Base-by-base conservation (phyloP, 2,888 invertebrate genomes). In the Caenorhabditis becei region DNA sequence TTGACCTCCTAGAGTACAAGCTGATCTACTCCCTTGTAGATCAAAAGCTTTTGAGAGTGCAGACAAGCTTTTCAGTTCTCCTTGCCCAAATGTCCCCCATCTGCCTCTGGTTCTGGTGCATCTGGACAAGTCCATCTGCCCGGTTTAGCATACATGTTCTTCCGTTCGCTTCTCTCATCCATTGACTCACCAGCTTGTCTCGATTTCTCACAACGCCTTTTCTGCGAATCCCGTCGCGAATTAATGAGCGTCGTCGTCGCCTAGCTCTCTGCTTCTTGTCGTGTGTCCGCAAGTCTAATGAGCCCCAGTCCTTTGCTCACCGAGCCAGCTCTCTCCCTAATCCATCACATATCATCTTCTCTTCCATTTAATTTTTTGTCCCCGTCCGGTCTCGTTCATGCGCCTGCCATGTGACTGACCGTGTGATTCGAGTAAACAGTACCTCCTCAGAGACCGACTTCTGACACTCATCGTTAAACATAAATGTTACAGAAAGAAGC, bases 341-440 rank as follows among this genome's bases (percentile, higher is more conserved):
- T 61, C 61, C 37, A 23, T 44, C 61, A 61, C 41, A 61, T 61
- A 54, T 44, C 61, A 61, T 24, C 20, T 44, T 24, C 23, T 59
- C 37, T 59, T 59, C 41, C 59, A 16, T 41, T 59, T 41, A 24
- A 44, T 61, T 44, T 14, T n/a, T 3, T 35, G 18, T 18, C 2
- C 24, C 18, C 32, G 11, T 32, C 28, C 28, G 41, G 41, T 41
- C 16, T 14, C 49, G 47, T 51, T 41, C 71, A 62, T 54, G 62
- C 63, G 72, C 26, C 59, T 58, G 65, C 66, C 74, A 74, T 74
- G 66, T 74, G 74, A 74, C 65, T 14, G 41, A 26, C 59, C 74
- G 65, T 66, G 66, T 74, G 74, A 74, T 53, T 74, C 74, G 41
- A 74, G 74, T 74, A 74, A 74, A 74, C 74, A 74, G 66, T 74